Base-by-base conservation (phyloP, 2,113 vertebrate species). In the Planiliza haematocheilus region DNA sequence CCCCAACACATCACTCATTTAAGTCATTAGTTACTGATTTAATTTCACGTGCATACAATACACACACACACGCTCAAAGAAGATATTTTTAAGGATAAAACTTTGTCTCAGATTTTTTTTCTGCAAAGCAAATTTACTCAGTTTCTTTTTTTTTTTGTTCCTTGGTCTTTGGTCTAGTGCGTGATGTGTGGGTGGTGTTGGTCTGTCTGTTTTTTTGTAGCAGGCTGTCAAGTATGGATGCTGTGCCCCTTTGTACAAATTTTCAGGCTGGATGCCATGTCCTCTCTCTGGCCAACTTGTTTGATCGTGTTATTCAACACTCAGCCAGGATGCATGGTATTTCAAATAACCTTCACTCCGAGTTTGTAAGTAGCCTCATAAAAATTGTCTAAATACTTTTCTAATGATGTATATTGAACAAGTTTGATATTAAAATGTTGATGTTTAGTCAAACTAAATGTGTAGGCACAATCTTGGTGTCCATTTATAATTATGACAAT, bases 271-370 rank as follows among this genome's bases (percentile, higher is more conserved):
- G 82, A n/a, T 94, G 93, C 76, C 91, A 84, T 6, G 45, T 84
- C 13, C 79, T 93, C 7, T 88, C 91, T 3, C 88, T 94, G 68
- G 86, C 89, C 0, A 88, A 94, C 51, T 90, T 95, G 63, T 94
- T 95, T 42, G 92, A 95, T 56, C 90, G 94, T 42, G 94, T 94
- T 69, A 93, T 95, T 57, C 94, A 94, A 21, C 94, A 95, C 86
- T 95, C 93, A 0, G 89, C 90, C 51, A 87, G 94, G 82, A 93
- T 94, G 83, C 94, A 95, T 42, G 75, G 90, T 51, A 87, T 95
- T 50, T 94, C 95, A 45, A 91, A 89, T 1, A 91, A 93, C 68
- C 93, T 95, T 13, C 91, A 90, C 81, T 66, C 90, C 0, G 88
- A 95, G 57, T 90, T 95, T 81, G 94, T 95, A 77, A 90, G 94